A percentile compares a stretch with the other conserved stretches of the same genome.
phyloP scores from a whole-genome alignment of 2,113 vertebrate genomes.

The Sakesphorus luctuosus region DNA sequence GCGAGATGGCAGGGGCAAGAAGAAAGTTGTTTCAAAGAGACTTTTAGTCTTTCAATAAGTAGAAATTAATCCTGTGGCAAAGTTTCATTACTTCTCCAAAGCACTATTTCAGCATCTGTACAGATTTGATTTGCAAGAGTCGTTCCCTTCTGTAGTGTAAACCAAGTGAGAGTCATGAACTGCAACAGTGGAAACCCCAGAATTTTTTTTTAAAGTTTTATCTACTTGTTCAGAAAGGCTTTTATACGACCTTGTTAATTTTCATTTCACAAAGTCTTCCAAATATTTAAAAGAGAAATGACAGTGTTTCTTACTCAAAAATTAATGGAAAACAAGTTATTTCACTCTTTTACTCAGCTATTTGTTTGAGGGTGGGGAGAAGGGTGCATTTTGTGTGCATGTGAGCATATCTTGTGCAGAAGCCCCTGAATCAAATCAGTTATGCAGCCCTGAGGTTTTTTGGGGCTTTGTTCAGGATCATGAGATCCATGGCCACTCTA shows the following conservation, averaged over 20 bases:
- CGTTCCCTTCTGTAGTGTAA: not conserved
- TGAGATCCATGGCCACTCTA: not conserved
- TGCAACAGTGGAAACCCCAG: not conserved
- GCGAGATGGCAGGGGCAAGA: not conserved
- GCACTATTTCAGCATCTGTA: not conserved
- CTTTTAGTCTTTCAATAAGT: not conserved
- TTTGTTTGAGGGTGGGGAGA: not conserved
- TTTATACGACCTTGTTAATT: not conserved
- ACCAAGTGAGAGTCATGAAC: not conserved
- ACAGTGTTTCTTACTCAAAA: not conserved
- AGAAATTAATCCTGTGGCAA: not conserved
- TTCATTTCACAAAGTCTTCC: not conserved
- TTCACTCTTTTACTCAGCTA: not conserved
- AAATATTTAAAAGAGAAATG: not conserved
- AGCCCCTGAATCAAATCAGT: not conserved
- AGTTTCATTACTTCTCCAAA: not conserved
- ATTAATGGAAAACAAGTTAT: not conserved
- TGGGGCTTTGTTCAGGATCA: not conserved
- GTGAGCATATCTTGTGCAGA: not conserved
- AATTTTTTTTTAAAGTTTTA: not conserved
- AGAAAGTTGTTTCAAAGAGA: not conserved
- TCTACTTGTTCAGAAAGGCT: not conserved
- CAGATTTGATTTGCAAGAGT: not conserved
- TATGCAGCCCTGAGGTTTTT: accelerated
- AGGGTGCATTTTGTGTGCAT: not conserved